Evolutionary conservation across 2,113 vertebrate species (phyloP), one percentile per base, ranked within the genome.

Genomic region (Gracilinanus agilis): DNA sequence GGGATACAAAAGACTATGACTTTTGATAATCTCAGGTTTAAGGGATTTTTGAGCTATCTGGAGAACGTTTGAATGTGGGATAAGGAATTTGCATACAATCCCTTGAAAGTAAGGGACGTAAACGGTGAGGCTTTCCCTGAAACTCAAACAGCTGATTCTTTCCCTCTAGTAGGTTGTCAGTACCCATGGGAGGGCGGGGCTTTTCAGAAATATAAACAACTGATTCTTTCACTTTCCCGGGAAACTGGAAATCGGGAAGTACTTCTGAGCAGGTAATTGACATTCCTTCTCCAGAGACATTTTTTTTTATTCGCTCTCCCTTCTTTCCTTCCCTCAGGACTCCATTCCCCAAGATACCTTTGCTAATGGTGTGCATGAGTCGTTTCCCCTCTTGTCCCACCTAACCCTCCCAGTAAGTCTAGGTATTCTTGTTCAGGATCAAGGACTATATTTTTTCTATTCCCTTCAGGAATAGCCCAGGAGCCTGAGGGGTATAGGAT

Each of bases 111-210:
- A 0, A 0, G 61, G 49, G n/a, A 0, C 3, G 5, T 67, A 58
- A 53, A 67, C 96, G 97, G 91, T 44, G 34, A 90, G 95, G 95
- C 24, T 61, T 24, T n/a, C n/a, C n/a, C n/a, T 91, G 55, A 93
- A 90, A 56, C 49, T 49, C 49, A 49, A 49, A 49, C 49, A 49
- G 49, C 49, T 49, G 49, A 49, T 49, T 49, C 49, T 49, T 49
- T 49, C 49, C 49, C 49, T 49, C 49, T 49, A 49, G 5, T 49
- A 49, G 5, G 5, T 55, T 55, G 6, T 23, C 21, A 55, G 55
- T 4, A 16, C 19, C 55, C 3, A 4, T 19, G 3, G 29, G 61
- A 34, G 34, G 61, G 61, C 61, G 29, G 34, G 61, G 61, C 61
- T 75, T n/a, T 75, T 34, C 19, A 0, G 61, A 34, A 75, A 75